Base-by-base conservation (phyloP, 1,140 invertebrate genomes). In the Chironomus tepperi region DNA sequence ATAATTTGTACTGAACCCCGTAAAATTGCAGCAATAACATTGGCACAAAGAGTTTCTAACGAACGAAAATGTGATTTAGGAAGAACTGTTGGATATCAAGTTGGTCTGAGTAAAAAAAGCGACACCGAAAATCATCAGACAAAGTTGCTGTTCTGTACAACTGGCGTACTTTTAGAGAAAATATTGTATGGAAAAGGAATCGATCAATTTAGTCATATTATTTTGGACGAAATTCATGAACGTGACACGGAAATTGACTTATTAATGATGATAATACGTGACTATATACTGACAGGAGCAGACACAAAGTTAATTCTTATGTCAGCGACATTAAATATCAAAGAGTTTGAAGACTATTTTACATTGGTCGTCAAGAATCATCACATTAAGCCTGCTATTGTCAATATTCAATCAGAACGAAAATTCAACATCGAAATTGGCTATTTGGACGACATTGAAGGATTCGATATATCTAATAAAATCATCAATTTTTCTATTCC, bases 181-280 rank as follows among this genome's bases (percentile, higher is more conserved):
- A 78, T 96, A 5, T 93, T 97, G 75, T 88, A 87, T 75, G 74
- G 77, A 0, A 84, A 85, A 77, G 89, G 90, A 73, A 81, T 87
- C 1, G 79, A 79, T 43, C 84, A 96, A 91, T 87, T 84, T 76
- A 97, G 97, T 0, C 97, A 99, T 81, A 88, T 99, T 72, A 91
- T 99, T 78, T 84, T 99, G 7, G 96, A 96, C 83, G 94, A 98
- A 83, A 91, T 99, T 18, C 98, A 99, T 81, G 97, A 99, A 84
- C 85, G 98, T 19, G 93, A 96, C 79, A 89, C 94, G 80, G 94
- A 99, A 75, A 95, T 95, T 86, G 91, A 92, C 78, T 97, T 99
- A 80, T 83, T 98, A 5, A 80, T 99, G 7, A 86, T 98, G 16
- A 84, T 98, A 12, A 86, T 99, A 0, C 89, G 91, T 75, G 93